Evolutionary conservation across 1,140 invertebrate species (phyloP), one percentile per base, ranked within the genome.

Genomic region (Lordiphosa stackelbergi): DNA sequence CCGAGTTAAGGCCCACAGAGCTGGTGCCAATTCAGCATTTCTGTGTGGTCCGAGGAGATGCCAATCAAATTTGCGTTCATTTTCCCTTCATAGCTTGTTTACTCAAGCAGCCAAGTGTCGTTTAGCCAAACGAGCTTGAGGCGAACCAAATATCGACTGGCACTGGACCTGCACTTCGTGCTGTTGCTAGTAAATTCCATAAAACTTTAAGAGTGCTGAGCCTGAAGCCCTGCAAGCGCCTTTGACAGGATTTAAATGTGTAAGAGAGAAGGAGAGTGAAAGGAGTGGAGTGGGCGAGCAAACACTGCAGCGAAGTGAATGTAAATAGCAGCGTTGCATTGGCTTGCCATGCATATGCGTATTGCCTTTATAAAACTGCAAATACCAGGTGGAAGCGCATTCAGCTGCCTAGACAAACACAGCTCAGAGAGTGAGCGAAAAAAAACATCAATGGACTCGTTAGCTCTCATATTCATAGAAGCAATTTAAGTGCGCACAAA

Each of bases 281-380:
- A 13, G 10, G 7, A 45, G 40, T 22, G 41, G 49, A 46, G 36
- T 62, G 42, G 42, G 11, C 38, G 51, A 43, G 66, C 54, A 78
- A 79, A 75, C 62, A 81, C 41, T 75, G 71, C 62, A 58, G 49
- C 59, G 43, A 66, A 81, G 75, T 81, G 75, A 78, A 78, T 74
- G 74, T 75, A 79, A 79, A 81, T 81, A 79, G 35, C 53, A 68
- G 53, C 43, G 58, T 58, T 43, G 54, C n/a, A n/a, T n/a, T n/a
- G n/a, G n/a, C n/a, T n/a, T n/a, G n/a, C n/a, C n/a, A n/a, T n/a
- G n/a, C 55, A 74, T 74, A 75, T 81, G 75, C 63, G 66, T 75
- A 81, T 83, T 81, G 75, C 75, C 68, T 79, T 79, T 71, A 81
- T 75, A 77, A 64, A 72, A 69, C 64, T 68, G 73, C 59, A 77